Evolutionary conservation across 92 coral and sea anemone genomes (phyloP).

Genomic region (Epizoanthus stellaris): DNA sequence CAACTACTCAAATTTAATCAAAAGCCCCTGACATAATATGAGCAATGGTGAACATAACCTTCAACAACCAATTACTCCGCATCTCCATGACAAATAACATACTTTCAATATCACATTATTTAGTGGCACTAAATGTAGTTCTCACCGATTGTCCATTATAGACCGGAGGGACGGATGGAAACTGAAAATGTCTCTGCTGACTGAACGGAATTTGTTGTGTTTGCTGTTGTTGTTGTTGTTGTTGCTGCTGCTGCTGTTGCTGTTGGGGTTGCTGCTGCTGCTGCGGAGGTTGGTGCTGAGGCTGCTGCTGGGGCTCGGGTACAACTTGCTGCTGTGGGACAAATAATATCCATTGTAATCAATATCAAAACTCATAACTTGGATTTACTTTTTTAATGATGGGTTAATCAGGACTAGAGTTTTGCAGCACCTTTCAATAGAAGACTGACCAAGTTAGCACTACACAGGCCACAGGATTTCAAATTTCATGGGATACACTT

Average conservation of each 20-base stretch:
- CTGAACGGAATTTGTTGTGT: constrained; percentile 59
- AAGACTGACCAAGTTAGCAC: too few relatives aligned
- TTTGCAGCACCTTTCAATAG: too few relatives aligned
- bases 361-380: background rate
- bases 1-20: too few relatives aligned
- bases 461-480: too few relatives aligned
- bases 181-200: constrained; percentile 75
- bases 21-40: too few relatives aligned
- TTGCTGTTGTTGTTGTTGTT: constrained; percentile 39
- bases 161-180: constrained; percentile 80
- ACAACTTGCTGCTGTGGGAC: background rate
- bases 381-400: background rate
- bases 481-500: too few relatives aligned
- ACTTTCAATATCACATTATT: background rate
- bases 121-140: background rate
- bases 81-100: too few relatives aligned
- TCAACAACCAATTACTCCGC: too few relatives aligned
- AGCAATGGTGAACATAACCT: too few relatives aligned
- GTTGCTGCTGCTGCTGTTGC: background rate
- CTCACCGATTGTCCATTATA: constrained; percentile 83
- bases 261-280: constrained; percentile 33
- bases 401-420: too few relatives aligned
- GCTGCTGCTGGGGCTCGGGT: constrained; percentile 35
- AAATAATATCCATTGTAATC: background rate
- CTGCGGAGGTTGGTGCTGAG: background rate